Evolutionary conservation across 92 coral and sea anemone species (phyloP), one percentile per base, ranked within the genome.

Genomic region (Siderastrea siderea): DNA sequence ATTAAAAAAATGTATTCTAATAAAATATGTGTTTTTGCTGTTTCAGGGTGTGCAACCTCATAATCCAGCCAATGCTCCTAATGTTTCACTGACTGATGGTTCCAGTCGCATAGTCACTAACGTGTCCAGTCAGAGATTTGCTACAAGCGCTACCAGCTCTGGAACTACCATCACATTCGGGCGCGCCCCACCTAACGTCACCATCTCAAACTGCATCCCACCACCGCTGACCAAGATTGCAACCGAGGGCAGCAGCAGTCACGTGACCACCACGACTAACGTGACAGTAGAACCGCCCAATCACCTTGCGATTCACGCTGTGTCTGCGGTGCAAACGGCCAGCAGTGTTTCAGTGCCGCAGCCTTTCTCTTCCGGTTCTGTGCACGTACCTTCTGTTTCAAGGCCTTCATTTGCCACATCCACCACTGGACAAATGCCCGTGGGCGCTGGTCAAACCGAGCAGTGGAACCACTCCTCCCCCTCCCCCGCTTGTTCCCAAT

Each of bases 101-200:
- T 71, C 84, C 19, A 83, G 94, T 67, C 94, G 98, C n/a, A 95
- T 95, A 46, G 95, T 95, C 45, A 91, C 98, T 47, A 95, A 95
- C 78, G 87, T 95, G 1, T 95, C 98, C 9, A 89, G 93, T 26
- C 96, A 93, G 88, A 78, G 95, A 77, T 95, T 95, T 86, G 93
- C 95, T 43, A 95, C 96, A 52, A 93, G 92, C 44, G 90, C 98
- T 43, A 94, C 95, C 14, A 89, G 92, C 69, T 82, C 90, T 6
- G 98, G 98, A 2, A 93, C 96, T 12, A 91, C 99, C 49, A 95
- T 95, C 59, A 95, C 98, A 4, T 95, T 96, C 66, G 98, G 95
- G 2, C 95, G 95, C 7, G 94, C 93, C 12, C 96, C 98, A 5
- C 96, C 98, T 3, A 91, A 92, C 83, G 95, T 92, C 6, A 91